Evolutionary conservation across 2,888 invertebrate genomes (phyloP).

Genomic region (Pterostichus madidus): DNA sequence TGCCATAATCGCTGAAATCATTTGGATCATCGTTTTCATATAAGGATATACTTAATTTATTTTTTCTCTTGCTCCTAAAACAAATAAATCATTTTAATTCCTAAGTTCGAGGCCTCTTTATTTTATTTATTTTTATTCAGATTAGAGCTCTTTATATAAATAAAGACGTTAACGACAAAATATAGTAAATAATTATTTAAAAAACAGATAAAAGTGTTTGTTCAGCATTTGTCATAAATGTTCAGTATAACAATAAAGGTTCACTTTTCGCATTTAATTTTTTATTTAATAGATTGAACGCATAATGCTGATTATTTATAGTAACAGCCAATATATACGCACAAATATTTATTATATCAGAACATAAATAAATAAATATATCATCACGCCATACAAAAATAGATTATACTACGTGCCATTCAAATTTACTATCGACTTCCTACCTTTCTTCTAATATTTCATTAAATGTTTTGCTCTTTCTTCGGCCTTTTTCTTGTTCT

Average conservation of each 20-base stretch:
- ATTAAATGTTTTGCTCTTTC: slow-evolving; percentile 94
- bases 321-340: too few relatives aligned
- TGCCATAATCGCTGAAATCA: slow-evolving; percentile 91
- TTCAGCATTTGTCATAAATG: background rate
- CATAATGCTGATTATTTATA: too few relatives aligned
- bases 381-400: background rate
- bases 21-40: slow-evolving; percentile 91
- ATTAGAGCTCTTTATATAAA: background rate
- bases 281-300: too few relatives aligned
- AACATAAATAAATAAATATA: background rate
- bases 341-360: too few relatives aligned
- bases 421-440: background rate
- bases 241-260: background rate
- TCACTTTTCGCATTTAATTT: background rate
- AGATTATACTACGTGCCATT: too few relatives aligned
- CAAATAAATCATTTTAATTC: slow-evolving; percentile 13
- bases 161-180: background rate
- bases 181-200: background rate
- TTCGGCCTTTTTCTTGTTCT: slow-evolving; percentile 83
- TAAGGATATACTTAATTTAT: slow-evolving; percentile 82
- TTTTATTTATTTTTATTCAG: too few relatives aligned
- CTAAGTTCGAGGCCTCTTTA: too few relatives aligned
- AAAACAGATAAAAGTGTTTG: background rate
- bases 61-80: slow-evolving; percentile 79
- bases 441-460: slow-evolving; percentile 96